A percentile compares a stretch with the other conserved stretches of the same genome.
Conservation (phyloP, 2,888 invertebrate genomes). For the Danaus chrysippus region DNA sequence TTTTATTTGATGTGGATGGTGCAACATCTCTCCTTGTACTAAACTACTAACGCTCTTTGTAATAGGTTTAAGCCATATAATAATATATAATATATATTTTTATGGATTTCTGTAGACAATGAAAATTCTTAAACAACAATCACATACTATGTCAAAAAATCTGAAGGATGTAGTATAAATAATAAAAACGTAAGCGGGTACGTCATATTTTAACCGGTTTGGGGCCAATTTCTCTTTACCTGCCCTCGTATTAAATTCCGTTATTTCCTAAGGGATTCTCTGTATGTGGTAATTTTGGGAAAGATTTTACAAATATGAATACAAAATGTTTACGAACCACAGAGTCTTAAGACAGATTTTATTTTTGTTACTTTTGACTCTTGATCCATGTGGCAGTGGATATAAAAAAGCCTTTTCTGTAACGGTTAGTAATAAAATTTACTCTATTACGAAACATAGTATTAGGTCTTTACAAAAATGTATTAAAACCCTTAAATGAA, state of each 20-base stretch:
- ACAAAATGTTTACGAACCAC: conserved; percentile 7
- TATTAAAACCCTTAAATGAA: too few species aligned
- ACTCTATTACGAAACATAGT: too few species aligned
- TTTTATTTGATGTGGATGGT: too few species aligned
- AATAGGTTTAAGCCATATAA: too few species aligned
- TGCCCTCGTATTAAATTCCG: conserved; percentile 42
- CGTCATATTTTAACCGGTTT: conserved; percentile 27
- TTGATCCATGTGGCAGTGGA: too few species aligned
- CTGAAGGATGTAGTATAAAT: background rate
- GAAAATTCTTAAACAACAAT: background rate
- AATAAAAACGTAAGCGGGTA: conserved; percentile 11
- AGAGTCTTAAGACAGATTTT: background rate
- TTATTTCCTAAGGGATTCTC: conserved; percentile 58
- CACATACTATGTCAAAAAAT: background rate
- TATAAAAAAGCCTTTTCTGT: too few species aligned
- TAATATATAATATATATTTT: too few species aligned
- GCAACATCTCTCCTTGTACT: too few species aligned
- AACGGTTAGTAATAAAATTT: too few species aligned
- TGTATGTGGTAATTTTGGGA: conserved; percentile 11
- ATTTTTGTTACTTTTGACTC: too few species aligned
- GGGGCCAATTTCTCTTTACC: conserved; percentile 22
- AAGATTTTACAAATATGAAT: conserved; percentile 10
- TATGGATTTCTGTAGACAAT: background rate
- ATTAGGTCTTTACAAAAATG: too few species aligned
- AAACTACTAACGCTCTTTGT: too few species aligned